These are phyloP conservation scores for Thaleichthys pacificus DNA, from an alignment of 2,797 vertebrate genomes.

Conservation along the genomic window DNA sequence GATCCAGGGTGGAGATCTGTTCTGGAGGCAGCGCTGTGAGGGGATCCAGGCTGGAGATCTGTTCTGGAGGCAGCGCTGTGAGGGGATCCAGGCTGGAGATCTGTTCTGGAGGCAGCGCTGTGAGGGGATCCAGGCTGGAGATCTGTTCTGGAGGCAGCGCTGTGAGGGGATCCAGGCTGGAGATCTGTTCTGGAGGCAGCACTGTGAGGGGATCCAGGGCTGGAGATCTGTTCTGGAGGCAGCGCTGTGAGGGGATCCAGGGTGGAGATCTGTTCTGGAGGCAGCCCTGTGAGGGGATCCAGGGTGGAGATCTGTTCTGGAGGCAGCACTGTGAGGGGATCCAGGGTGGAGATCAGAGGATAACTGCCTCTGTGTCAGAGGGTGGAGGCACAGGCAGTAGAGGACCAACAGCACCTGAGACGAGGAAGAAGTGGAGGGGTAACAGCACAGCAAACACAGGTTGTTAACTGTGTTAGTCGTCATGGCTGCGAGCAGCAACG, in stretches of 20 bases:
- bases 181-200: conserved; percentile 31
- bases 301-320: conserved; percentile 35
- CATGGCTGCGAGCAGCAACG: conserved; percentile 48
- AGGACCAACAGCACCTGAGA: conserved; percentile 49
- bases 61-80: conserved; percentile 28
- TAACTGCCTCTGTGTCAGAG: conserved; percentile 67
- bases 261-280: conserved; percentile 33
- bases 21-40: conserved; percentile 24
- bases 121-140: conserved; percentile 45
- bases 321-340: conserved; percentile 34
- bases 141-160: conserved; percentile 26
- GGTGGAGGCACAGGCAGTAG: conserved; percentile 33
- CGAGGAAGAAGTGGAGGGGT: conserved; percentile 54
- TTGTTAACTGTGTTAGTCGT: conserved; percentile 57
- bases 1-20: conserved; percentile 27
- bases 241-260: conserved; percentile 40
- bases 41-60: conserved; percentile 44
- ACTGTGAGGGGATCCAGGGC: conserved; percentile 41
- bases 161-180: conserved; percentile 43
- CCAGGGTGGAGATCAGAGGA: conserved; percentile 42
- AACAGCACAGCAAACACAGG: conserved; percentile 72
- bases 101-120: conserved; percentile 25
- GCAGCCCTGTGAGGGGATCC: conserved; percentile 36
- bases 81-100: conserved; percentile 44
- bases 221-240: conserved; percentile 33